Evolutionary conservation across 2,888 invertebrate genomes (phyloP).

Genomic region (Ptycholaimellus sp.): DNA sequence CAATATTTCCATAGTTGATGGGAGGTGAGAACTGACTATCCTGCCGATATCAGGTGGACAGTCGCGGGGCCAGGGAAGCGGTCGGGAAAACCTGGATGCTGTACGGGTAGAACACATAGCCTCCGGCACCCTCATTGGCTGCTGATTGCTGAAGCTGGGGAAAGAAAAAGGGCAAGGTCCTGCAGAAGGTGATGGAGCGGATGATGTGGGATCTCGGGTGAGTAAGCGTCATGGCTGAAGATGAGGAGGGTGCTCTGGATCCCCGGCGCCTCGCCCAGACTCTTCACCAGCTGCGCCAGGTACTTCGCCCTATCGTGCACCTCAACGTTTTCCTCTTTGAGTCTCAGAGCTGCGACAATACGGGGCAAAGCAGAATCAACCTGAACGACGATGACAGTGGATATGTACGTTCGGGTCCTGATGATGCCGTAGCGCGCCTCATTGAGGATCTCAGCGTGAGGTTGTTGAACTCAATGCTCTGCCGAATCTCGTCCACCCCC

Average conservation of each 20-base stretch:
- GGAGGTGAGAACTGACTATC: slow-evolving; percentile 21
- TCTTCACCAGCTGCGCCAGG: slow-evolving; percentile 71
- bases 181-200: slow-evolving; percentile 72
- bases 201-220: slow-evolving; percentile 64
- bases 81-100: slow-evolving; percentile 79
- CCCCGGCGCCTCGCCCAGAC: slow-evolving; percentile 61
- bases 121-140: slow-evolving; percentile 12
- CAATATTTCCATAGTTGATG: no score
- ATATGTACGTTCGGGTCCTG: slow-evolving; percentile 57
- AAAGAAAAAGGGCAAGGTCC: slow-evolving; percentile 37
- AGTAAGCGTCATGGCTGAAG: slow-evolving; percentile 83
- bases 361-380: no score
- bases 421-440: slow-evolving; percentile 70
- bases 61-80: slow-evolving; percentile 75
- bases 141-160: neutral
- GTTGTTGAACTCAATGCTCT: slow-evolving; percentile 49
- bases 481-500: slow-evolving; percentile 38
- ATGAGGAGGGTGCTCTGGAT: slow-evolving; percentile 67
- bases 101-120: slow-evolving; percentile 91
- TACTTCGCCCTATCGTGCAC: slow-evolving; percentile 82
- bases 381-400: slow-evolving; percentile 50
- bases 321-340: slow-evolving; percentile 37
- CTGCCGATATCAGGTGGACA: slow-evolving; percentile 46
- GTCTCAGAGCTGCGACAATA: no score
- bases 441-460: slow-evolving; percentile 58